Evolutionary conservation across 2,888 invertebrate species (phyloP).

Genomic region (Timema podura): DNA sequence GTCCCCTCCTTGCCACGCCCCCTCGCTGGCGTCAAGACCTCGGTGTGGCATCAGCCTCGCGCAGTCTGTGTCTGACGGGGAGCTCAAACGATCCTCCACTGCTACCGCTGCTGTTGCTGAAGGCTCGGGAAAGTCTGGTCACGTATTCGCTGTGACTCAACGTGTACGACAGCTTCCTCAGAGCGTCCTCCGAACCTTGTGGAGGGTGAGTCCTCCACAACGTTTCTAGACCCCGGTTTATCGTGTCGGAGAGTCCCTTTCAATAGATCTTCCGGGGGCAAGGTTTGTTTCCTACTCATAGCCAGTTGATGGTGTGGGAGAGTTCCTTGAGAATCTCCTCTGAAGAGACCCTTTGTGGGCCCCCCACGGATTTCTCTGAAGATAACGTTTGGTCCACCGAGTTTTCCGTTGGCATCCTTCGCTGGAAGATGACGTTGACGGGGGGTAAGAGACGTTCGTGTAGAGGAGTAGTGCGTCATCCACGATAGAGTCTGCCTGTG

Average conservation of each 20-base stretch:
- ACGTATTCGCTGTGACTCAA: slow-evolving; percentile 44
- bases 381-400: slow-evolving; percentile 28
- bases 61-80: not conserved
- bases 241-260: slow-evolving; percentile 43
- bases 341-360: slow-evolving; percentile 27
- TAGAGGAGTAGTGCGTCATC: slow-evolving; percentile 45
- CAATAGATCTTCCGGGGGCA: slow-evolving; percentile 44
- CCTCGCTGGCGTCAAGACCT: not conserved
- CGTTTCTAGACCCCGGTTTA: slow-evolving; percentile 41
- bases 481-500: slow-evolving; percentile 40
- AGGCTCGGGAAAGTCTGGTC: slow-evolving; percentile 43
- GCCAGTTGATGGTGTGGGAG: slow-evolving; percentile 44
- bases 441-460: slow-evolving; percentile 41
- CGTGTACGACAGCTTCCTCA: slow-evolving; percentile 44
- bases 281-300: slow-evolving; percentile 41
- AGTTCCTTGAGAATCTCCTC: slow-evolving; percentile 44
- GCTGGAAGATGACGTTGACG: slow-evolving; percentile 4
- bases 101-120: slow-evolving; percentile 41
- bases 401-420: slow-evolving; percentile 30
- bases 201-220: slow-evolving; percentile 29
- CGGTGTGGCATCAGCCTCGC: too few relatives aligned
- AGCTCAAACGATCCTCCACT: slow-evolving; percentile 40
- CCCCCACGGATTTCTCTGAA: slow-evolving; percentile 15
- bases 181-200: slow-evolving; percentile 44
- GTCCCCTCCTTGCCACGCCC: not conserved